phyloP scores from a whole-genome alignment of 2,113 vertebrate species.

The Synchiropus splendidus region DNA sequence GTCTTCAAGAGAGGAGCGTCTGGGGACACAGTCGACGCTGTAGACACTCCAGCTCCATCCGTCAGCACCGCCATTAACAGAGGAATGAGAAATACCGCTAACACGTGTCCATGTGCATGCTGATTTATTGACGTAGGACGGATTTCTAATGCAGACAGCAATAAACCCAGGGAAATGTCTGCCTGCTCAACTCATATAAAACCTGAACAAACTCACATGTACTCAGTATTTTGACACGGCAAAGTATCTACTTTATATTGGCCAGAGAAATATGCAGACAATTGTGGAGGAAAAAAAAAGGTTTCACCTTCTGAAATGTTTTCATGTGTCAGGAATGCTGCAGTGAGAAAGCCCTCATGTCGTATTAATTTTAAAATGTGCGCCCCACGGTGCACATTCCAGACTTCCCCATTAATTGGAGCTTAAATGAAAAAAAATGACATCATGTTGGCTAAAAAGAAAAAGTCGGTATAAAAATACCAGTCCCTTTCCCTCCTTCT shows the following conservation, averaged over 20 bases:
- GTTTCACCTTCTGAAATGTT: conserved; percentile 16
- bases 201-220: conserved; percentile 10
- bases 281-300: too few species aligned
- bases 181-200: neutral
- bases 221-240: conserved; percentile 8
- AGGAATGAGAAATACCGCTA: conserved; percentile 21
- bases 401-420: conserved; percentile 35
- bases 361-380: conserved; percentile 14
- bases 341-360: conserved; percentile 7
- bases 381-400: conserved; percentile 10
- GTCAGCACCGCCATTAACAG: conserved; percentile 24
- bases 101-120: conserved; percentile 15
- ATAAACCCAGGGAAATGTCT: neutral
- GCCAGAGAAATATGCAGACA: too few species aligned
- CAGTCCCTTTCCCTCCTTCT: conserved; percentile 12
- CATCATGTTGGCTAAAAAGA: conserved; percentile 41
- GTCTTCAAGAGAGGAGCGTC: conserved; percentile 13
- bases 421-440: conserved; percentile 43
- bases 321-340: conserved; percentile 37
- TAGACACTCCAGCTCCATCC: conserved; percentile 11
- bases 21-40: conserved; percentile 6
- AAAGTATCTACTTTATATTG: conserved; percentile 2
- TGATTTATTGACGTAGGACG: neutral
- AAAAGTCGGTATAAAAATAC: conserved; percentile 48
- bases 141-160: too few species aligned